phyloP scores from a whole-genome alignment of 2,797 vertebrate genomes.

The Poecilia velifera region DNA sequence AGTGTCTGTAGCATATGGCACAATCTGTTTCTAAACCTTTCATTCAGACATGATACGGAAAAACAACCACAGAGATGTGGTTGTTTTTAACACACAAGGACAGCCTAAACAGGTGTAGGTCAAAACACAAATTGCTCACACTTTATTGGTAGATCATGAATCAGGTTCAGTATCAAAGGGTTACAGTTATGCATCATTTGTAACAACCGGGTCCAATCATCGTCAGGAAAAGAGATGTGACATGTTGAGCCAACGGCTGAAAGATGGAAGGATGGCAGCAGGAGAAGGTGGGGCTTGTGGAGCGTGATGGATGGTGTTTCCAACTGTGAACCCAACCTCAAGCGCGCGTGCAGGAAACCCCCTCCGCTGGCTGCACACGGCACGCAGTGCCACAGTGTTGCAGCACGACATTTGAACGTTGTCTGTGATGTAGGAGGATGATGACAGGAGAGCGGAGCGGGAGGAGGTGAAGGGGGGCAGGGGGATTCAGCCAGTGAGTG shows the following conservation, averaged over 20 bases:
- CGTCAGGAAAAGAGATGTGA: constrained; percentile 17
- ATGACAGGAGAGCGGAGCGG: constrained; percentile 60
- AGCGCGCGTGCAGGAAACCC: constrained; percentile 69
- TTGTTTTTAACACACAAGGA: not conserved
- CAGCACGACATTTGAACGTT: constrained; percentile 68
- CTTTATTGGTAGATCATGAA: not conserved
- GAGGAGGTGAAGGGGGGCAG: constrained; percentile 22
- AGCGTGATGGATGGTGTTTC: constrained; percentile 45
- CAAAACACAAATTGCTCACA: not conserved
- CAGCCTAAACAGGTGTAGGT: not conserved
- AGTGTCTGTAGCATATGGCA: not conserved
- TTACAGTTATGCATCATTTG: not conserved
- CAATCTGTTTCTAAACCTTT: not conserved
- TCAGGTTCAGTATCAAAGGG: not conserved
- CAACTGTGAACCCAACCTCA: constrained; percentile 63
- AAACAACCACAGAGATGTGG: not conserved
- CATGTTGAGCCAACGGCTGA: constrained; percentile 4
- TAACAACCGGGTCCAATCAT: constrained; percentile 1
- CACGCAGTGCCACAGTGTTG: constrained; percentile 62
- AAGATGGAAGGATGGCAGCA: constrained; percentile 29
- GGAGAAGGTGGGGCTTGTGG: constrained; percentile 50
- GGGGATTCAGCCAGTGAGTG: constrained; percentile 49
- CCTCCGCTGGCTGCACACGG: constrained; percentile 77
- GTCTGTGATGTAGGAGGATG: constrained; percentile 78
- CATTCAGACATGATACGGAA: not conserved